Base-by-base conservation (phyloP, 2,113 vertebrate species). In the Salvelinus alpinus region DNA sequence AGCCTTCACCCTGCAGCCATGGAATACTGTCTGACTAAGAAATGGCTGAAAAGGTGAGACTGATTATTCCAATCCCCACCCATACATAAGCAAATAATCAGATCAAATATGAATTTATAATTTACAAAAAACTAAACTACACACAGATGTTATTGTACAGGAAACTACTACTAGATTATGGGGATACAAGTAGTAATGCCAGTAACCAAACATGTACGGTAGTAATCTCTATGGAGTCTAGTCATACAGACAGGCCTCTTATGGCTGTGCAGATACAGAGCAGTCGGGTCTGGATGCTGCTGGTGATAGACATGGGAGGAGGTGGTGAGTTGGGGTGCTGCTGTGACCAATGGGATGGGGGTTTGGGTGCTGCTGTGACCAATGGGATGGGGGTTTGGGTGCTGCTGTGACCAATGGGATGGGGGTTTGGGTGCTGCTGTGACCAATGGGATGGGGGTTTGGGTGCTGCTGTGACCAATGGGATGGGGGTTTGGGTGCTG, bases 121-220 rank as follows among this genome's bases (percentile, higher is more conserved):
- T 22, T 8, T 1, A 54, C 54, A 20, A 57, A 48, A 51, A 25
- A 24, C 44, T 25, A 72, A 57, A 25, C 70, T 7, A 29, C 24
- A 72, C 22, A 54, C 0, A 29, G 2, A 34, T 34, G 14, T 16
- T 31, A 38, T 9, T 62, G n/a, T 68, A 38, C 18, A 38, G 66
- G 66, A 68, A 31, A 44, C 29, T 44, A 38, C 31, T 4, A 38
- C 66, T 34, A 7, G n/a, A 68, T 16, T 18, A 68, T 20, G 29
- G 66, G 66, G 29, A 38, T 1, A n/a, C 4, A 20, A 11, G 66
- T 34, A 68, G 22, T 20, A 68, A 16, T 68, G 31, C 16, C 16
- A 68, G 31, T 34, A 44, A 68, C n/a, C 66, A 68, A 38, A 68
- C 62, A n/a, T n/a, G n/a, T n/a, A n/a, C n/a, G n/a, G n/a, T 38